Evolutionary conservation across 2,113 vertebrate species (phyloP).

Genomic region (rat (Rattus norvegicus)): DNA sequence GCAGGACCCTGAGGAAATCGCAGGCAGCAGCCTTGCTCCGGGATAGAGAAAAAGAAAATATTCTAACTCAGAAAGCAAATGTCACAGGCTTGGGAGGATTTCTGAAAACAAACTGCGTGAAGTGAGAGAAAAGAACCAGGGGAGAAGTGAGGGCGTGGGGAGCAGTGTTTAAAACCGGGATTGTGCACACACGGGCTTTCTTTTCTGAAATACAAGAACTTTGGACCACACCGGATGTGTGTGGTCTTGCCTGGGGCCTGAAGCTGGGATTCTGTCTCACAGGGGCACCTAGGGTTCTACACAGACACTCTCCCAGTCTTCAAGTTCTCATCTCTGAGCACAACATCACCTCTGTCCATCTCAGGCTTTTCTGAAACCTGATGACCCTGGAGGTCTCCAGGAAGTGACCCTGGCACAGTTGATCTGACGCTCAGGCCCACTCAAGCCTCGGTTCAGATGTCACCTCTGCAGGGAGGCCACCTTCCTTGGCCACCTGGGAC

Average conservation of each 20-base stretch:
- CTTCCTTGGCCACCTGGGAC: not conserved
- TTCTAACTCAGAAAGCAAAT: slow-evolving; percentile 37
- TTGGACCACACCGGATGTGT: not conserved
- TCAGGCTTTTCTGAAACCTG: not conserved
- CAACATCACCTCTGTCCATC: no score
- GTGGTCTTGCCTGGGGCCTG: accelerated
- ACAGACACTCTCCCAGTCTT: no score
- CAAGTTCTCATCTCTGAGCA: accelerated
- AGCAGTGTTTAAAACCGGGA: not conserved
- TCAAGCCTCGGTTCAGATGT: not conserved
- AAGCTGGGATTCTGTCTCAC: not conserved
- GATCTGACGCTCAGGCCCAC: not conserved
- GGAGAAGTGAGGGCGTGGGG: not conserved
- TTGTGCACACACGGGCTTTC: not conserved
- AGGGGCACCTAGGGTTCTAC: not conserved
- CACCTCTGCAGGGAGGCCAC: not conserved
- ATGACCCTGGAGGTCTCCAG: not conserved
- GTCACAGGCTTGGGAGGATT: not conserved
- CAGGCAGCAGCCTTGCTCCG: not conserved
- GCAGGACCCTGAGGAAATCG: not conserved
- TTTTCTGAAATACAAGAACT: not conserved
- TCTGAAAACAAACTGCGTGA: not conserved
- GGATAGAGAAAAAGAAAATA: slow-evolving; percentile 48
- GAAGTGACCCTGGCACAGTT: not conserved
- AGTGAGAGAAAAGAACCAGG: not conserved